Conservation (phyloP, 2,888 invertebrate genomes). For the Oxycera nigricornis region DNA sequence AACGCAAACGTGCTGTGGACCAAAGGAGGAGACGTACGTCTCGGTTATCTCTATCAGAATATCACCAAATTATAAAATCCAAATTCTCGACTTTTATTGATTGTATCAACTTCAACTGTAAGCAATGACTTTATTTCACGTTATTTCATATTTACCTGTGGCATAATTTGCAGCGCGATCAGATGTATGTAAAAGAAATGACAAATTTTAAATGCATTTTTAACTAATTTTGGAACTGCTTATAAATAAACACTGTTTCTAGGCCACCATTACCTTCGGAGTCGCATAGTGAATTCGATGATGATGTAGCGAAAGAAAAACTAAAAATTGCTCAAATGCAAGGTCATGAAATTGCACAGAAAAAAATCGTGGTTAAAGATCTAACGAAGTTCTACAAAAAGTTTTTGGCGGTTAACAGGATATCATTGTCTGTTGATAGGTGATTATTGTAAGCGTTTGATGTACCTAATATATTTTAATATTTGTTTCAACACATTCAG, state of each 20-base stretch:
- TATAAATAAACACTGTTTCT: constrained; percentile 15
- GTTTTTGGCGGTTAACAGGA: constrained; percentile 75
- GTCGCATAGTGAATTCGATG: constrained; percentile 60
- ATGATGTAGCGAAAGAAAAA: constrained; percentile 67
- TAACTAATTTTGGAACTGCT: too few relatives aligned
- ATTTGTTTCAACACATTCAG: constrained; percentile 42
- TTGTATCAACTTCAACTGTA: too few relatives aligned
- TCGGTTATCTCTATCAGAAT: too few relatives aligned
- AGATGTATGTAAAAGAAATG: too few relatives aligned
- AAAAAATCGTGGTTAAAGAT: constrained; percentile 62
- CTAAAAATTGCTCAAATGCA: constrained; percentile 62
- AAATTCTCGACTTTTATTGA: too few relatives aligned
- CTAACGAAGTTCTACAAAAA: constrained; percentile 75
- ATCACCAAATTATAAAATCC: too few relatives aligned
- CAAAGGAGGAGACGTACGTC: too few relatives aligned
- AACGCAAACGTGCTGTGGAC: too few relatives aligned
- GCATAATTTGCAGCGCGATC: too few relatives aligned
- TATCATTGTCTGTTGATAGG: constrained; percentile 62
- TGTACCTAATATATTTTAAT: background rate
- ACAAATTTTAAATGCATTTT: too few relatives aligned
- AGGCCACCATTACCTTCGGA: constrained; percentile 52
- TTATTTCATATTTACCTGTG: too few relatives aligned
- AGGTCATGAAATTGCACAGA: constrained; percentile 57
- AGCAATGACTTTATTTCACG: too few relatives aligned
- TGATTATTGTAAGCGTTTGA: background rate